Conservation (phyloP, 2,888 invertebrate genomes). For the Abrostola triplasia region DNA sequence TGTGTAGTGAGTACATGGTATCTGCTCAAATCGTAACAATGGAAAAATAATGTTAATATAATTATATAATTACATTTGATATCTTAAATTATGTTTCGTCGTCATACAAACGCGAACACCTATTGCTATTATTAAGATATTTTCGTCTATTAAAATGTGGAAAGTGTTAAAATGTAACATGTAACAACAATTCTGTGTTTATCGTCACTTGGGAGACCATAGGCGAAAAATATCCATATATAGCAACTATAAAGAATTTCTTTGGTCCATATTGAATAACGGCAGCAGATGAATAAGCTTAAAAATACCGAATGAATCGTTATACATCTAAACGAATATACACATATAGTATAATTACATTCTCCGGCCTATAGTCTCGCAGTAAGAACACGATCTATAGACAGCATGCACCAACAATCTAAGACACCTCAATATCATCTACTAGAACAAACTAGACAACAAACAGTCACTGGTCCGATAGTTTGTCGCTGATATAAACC, state of each 20-base stretch:
- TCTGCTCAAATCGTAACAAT: conserved; percentile 37
- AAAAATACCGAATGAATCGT: conserved; percentile 35
- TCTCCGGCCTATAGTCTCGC: conserved; percentile 61
- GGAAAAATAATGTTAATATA: conserved; percentile 37
- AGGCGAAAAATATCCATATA: conserved; percentile 46
- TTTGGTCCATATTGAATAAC: conserved; percentile 71
- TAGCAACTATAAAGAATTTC: conserved; percentile 63
- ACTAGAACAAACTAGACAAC: conserved; percentile 81
- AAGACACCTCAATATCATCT: conserved; percentile 83
- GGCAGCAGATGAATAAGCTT: conserved; percentile 48
- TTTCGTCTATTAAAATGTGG: conserved; percentile 67
- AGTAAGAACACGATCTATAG: conserved; percentile 66
- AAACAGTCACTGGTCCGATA: conserved; percentile 84
- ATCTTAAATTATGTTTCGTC: conserved; percentile 53
- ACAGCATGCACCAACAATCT: conserved; percentile 84
- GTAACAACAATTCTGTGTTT: conserved; percentile 77
- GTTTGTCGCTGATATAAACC: conserved; percentile 70
- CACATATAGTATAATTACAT: conserved; percentile 38
- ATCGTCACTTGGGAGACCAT: conserved; percentile 62
- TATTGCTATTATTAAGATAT: conserved; percentile 63
- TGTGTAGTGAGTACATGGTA: conserved; percentile 66
- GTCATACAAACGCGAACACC: conserved; percentile 55
- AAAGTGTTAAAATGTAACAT: conserved; percentile 82
- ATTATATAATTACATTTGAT: conserved; percentile 29
- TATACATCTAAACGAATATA: conserved; percentile 34